Percentiles rank a stretch among this genome's conserved stretches.
Evolutionary conservation across 2,888 invertebrate species (phyloP).

Genomic region (Eucriotettix oculatus): DNA sequence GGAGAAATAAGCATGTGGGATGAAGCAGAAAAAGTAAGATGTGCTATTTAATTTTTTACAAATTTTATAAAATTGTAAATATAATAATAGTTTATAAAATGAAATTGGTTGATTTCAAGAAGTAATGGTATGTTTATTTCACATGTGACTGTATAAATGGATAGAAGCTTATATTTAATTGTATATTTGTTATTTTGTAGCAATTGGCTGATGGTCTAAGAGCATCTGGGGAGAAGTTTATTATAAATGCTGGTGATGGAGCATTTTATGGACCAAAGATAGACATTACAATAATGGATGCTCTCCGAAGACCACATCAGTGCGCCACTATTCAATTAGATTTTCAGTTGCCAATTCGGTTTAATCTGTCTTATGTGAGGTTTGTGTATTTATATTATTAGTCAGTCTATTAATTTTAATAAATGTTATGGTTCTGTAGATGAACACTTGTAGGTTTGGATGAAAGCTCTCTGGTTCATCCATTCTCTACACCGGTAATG

Average conservation of each 20-base stretch:
- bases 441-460: neutral
- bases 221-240: constrained; percentile 76
- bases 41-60: neutral
- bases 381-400: constrained; percentile 21
- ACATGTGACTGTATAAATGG: neutral
- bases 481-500: too few species aligned
- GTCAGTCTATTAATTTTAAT: neutral
- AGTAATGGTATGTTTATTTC: neutral
- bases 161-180: neutral
- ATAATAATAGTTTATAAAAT: neutral
- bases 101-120: too few species aligned
- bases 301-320: constrained; percentile 75
- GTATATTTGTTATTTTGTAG: constrained; percentile 24
- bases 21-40: constrained; percentile 60
- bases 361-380: constrained; percentile 65
- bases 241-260: constrained; percentile 85
- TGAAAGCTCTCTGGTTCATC: neutral
- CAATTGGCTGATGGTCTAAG: constrained; percentile 73
- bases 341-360: constrained; percentile 89
- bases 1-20: constrained; percentile 87
- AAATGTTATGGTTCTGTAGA: too few species aligned
- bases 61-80: neutral
- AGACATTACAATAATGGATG: constrained; percentile 92
- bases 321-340: constrained; percentile 98
- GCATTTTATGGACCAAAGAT: constrained; percentile 99